Percentiles rank a stretch among this genome's conserved stretches.
Evolutionary conservation across 2,888 invertebrate genomes (phyloP).

Genomic region (Ferdinandea cuprea): DNA sequence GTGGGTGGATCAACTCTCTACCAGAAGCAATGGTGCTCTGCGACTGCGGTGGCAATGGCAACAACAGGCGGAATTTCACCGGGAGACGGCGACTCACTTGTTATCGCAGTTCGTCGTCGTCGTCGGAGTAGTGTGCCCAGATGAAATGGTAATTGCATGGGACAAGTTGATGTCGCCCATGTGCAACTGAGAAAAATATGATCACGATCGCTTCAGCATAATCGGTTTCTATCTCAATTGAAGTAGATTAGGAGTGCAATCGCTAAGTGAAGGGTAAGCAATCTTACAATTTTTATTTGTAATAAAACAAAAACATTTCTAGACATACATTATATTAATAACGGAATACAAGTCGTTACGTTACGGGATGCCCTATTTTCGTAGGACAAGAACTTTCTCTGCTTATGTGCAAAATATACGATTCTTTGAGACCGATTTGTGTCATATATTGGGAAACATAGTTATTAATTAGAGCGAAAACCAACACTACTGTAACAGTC

Average conservation of each 20-base stretch:
- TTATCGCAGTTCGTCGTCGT: no score
- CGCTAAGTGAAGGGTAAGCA: slow-evolving; percentile 31
- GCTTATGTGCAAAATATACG: no score
- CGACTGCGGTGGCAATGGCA: slow-evolving; percentile 26
- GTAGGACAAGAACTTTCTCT: no score
- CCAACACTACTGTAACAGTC: no score
- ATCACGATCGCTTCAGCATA: slow-evolving; percentile 65
- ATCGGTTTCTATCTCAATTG: slow-evolving; percentile 62
- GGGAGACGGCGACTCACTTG: slow-evolving; percentile 66
- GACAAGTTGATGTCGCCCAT: slow-evolving; percentile 69
- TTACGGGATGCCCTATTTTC: no score
- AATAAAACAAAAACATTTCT: no score
- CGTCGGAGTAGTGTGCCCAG: slow-evolving; percentile 20
- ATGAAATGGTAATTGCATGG: slow-evolving; percentile 71
- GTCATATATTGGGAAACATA: no score
- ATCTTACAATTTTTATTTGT: no score
- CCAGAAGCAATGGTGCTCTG: slow-evolving; percentile 34
- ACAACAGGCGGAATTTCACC: slow-evolving; percentile 66
- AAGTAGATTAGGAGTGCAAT: slow-evolving; percentile 42
- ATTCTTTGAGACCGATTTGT: no score
- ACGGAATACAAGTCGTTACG: no score
- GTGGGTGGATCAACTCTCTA: slow-evolving; percentile 51
- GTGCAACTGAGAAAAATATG: slow-evolving; percentile 56
- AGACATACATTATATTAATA: no score
- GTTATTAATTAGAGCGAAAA: no score